Percentiles rank a stretch among this genome's conserved stretches.
Conservation (phyloP, 1,140 invertebrate genomes). For the Macrobrachium rosenbergii region DNA sequence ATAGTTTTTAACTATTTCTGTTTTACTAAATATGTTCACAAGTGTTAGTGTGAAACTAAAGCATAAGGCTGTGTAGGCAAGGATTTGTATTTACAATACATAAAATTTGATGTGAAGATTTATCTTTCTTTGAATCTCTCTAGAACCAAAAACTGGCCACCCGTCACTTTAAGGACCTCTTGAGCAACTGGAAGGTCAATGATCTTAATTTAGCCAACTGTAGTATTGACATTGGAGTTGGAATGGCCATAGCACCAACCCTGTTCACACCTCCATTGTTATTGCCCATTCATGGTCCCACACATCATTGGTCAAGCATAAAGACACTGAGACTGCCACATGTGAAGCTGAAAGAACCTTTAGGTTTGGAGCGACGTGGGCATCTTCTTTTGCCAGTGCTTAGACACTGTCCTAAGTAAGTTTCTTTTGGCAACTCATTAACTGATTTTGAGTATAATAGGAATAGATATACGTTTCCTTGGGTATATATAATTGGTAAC, state of each 20-base stretch:
- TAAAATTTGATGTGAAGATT: not conserved
- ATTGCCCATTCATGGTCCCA: slow-evolving; percentile 37
- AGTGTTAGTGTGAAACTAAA: too few relatives aligned
- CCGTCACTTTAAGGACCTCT: slow-evolving; percentile 43
- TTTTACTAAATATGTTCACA: too few relatives aligned
- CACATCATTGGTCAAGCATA: slow-evolving; percentile 35
- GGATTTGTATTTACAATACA: too few relatives aligned
- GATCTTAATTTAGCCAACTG: slow-evolving; percentile 56
- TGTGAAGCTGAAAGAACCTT: slow-evolving; percentile 47
- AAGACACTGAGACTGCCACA: slow-evolving; percentile 37
- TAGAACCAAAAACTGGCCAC: slow-evolving; percentile 44
- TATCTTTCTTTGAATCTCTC: not conserved
- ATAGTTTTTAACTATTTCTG: too few relatives aligned
- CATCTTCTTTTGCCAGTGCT: slow-evolving; percentile 47
- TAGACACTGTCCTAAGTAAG: slow-evolving; percentile 47
- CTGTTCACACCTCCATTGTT: slow-evolving; percentile 50
- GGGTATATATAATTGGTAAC: too few relatives aligned
- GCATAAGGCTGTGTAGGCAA: too few relatives aligned
- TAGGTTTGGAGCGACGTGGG: slow-evolving; percentile 27
- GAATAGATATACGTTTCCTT: too few relatives aligned
- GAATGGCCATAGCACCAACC: slow-evolving; percentile 35
- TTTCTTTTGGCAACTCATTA: not conserved
- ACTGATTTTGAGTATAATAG: not conserved
- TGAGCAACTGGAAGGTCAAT: slow-evolving; percentile 49
- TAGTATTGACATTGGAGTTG: slow-evolving; percentile 40